Percentiles rank a stretch among this genome's conserved stretches.
Conservation (phyloP, 1,140 invertebrate species). For the Rhynchophorus ferrugineus region DNA sequence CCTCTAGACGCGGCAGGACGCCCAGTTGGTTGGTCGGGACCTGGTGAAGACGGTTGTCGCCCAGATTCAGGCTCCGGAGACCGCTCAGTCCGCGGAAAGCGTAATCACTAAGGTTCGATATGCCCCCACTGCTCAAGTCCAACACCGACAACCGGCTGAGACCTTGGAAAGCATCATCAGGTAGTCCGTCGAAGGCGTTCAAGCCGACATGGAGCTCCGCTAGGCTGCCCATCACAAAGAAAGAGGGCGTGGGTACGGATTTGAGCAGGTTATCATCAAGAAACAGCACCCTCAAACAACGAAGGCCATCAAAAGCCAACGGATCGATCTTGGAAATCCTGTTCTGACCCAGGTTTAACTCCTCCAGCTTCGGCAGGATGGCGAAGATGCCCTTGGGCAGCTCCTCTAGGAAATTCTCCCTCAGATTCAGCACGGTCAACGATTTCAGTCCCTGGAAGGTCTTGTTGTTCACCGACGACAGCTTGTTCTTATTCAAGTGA, state of each 20-base stretch:
- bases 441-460: conserved; percentile 72
- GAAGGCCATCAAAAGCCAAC: conserved; percentile 68
- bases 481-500: conserved; percentile 76
- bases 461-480: conserved; percentile 67
- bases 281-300: conserved; percentile 66
- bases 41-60: conserved; percentile 64
- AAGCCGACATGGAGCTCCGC: conserved; percentile 77
- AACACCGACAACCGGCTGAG: conserved; percentile 65
- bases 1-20: conserved; percentile 64
- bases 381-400: conserved; percentile 68
- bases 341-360: conserved; percentile 82
- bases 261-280: conserved; percentile 79
- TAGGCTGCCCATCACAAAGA: conserved; percentile 61
- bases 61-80: conserved; percentile 65
- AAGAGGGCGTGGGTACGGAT: conserved; percentile 63
- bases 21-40: conserved; percentile 70
- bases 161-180: conserved; percentile 66
- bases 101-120: conserved; percentile 64
- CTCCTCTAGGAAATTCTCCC: conserved; percentile 74
- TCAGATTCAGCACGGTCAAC: conserved; percentile 69
- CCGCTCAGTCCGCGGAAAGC: conserved; percentile 69
- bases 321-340: conserved; percentile 72
- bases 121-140: conserved; percentile 69
- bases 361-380: conserved; percentile 66
- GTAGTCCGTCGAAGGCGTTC: conserved; percentile 68